A percentile compares a stretch with the other conserved stretches of the same genome.
Conservation (phyloP, 2,888 invertebrate genomes). For the Nomada flava region DNA sequence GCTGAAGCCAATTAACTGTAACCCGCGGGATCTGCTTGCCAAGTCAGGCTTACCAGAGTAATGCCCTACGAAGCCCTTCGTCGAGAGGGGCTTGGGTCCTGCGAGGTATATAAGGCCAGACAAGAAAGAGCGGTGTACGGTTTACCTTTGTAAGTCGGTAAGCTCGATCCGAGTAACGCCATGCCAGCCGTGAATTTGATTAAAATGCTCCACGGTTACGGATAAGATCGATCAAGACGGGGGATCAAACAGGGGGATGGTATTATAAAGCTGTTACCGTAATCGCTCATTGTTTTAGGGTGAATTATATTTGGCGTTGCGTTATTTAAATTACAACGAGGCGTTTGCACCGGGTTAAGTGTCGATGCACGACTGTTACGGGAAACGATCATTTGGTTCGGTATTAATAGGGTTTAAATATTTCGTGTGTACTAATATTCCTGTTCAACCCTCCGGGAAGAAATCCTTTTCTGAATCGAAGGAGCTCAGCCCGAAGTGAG, state of each 20-base stretch:
- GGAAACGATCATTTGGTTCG: too few relatives aligned
- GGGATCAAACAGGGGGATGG: conserved; percentile 19
- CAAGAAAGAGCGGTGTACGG: conserved; percentile 63
- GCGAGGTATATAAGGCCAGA: conserved; percentile 62
- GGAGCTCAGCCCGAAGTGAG: background rate
- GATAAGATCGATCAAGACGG: conserved; percentile 6
- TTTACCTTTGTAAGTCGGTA: conserved; percentile 64
- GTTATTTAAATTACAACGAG: too few relatives aligned
- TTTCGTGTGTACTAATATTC: too few relatives aligned
- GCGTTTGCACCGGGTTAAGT: too few relatives aligned
- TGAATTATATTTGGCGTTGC: too few relatives aligned
- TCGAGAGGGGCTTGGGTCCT: conserved; percentile 52
- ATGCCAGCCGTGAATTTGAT: conserved; percentile 59
- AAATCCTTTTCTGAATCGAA: background rate
- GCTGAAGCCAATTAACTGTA: conserved; percentile 80
- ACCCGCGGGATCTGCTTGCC: conserved; percentile 77
- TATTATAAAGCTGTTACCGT: conserved; percentile 37
- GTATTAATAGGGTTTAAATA: too few relatives aligned
- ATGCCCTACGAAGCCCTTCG: conserved; percentile 76
- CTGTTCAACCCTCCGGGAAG: background rate
- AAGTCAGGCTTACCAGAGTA: conserved; percentile 76
- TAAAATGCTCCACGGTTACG: conserved; percentile 48
- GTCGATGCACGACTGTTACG: too few relatives aligned
- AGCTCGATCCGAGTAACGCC: conserved; percentile 49
- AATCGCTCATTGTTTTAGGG: background rate